These are phyloP conservation scores for Pharmacophagus antenor DNA, from an alignment of 2,888 invertebrate genomes.

Conservation along the genomic window DNA sequence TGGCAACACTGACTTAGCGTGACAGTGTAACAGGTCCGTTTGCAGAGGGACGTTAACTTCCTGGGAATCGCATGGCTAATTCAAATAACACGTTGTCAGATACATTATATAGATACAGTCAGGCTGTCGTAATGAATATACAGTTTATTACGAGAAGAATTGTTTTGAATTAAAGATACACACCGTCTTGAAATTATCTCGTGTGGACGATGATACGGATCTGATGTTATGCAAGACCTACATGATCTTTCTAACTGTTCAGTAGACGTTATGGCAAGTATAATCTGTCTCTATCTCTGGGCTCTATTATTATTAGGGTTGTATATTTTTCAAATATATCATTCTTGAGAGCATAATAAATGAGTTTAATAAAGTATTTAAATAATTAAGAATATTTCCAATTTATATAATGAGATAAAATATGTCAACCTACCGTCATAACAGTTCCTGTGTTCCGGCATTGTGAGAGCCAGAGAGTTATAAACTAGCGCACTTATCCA, in stretches of 20 bases:
- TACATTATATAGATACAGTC: slow-evolving; percentile 31
- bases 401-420: too few relatives aligned
- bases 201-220: slow-evolving; percentile 7
- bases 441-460: too few relatives aligned
- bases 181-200: slow-evolving; percentile 10
- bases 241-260: slow-evolving; percentile 12
- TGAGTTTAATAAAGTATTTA: too few relatives aligned
- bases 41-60: slow-evolving; percentile 28
- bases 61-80: slow-evolving; percentile 32
- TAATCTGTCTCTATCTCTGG: neutral
- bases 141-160: slow-evolving; percentile 28
- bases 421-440: too few relatives aligned
- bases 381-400: too few relatives aligned
- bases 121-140: slow-evolving; percentile 28
- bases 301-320: too few relatives aligned
- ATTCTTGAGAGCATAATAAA: too few relatives aligned
- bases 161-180: slow-evolving; percentile 30
- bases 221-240: slow-evolving; percentile 14
- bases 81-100: slow-evolving; percentile 31
- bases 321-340: too few relatives aligned
- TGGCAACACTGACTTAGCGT: slow-evolving; percentile 25
- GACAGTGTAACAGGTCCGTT: slow-evolving; percentile 28
- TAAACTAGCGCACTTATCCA: too few relatives aligned
- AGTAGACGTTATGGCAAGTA: neutral
- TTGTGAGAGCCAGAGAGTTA: too few relatives aligned